phyloP scores from a whole-genome alignment of 1,140 invertebrate genomes.

The Phenacoccus solenopsis region DNA sequence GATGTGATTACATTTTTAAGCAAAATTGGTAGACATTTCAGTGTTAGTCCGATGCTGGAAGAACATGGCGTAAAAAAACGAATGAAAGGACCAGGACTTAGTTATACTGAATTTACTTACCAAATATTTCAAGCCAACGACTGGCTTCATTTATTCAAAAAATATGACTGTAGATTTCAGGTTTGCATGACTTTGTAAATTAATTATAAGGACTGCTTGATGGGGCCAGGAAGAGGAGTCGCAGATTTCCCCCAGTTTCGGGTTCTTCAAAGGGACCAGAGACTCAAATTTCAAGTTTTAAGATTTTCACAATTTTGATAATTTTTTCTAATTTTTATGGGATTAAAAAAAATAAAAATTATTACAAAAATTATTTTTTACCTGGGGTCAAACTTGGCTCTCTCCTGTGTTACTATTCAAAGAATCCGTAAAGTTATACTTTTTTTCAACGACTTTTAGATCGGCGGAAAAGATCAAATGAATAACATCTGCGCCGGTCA shows the following conservation, averaged over 20 bases:
- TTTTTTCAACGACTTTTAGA: constrained; percentile 39
- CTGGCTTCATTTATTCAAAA: constrained; percentile 75
- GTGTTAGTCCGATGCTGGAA: constrained; percentile 70
- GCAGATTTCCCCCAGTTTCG: background rate
- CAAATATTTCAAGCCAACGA: constrained; percentile 95
- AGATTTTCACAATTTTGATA: no score
- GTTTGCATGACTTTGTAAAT: constrained; percentile 38
- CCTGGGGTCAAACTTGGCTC: constrained; percentile 28
- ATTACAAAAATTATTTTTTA: background rate
- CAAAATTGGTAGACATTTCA: constrained; percentile 64
- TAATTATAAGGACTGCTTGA: background rate
- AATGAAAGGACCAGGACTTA: constrained; percentile 69
- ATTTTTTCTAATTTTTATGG: no score
- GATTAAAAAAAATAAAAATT: no score
- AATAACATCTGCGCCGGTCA: constrained; percentile 86
- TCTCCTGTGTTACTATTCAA: constrained; percentile 20
- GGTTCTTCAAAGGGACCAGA: background rate
- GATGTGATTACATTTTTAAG: constrained; percentile 72
- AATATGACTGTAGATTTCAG: constrained; percentile 77
- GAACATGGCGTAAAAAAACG: constrained; percentile 66
- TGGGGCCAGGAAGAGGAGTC: background rate
- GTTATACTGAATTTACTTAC: constrained; percentile 91
- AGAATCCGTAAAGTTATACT: constrained; percentile 29
- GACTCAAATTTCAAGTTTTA: no score
- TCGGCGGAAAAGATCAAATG: constrained; percentile 93